phyloP scores from a whole-genome alignment of 2,888 invertebrate species.

The Deilephila porcellus region DNA sequence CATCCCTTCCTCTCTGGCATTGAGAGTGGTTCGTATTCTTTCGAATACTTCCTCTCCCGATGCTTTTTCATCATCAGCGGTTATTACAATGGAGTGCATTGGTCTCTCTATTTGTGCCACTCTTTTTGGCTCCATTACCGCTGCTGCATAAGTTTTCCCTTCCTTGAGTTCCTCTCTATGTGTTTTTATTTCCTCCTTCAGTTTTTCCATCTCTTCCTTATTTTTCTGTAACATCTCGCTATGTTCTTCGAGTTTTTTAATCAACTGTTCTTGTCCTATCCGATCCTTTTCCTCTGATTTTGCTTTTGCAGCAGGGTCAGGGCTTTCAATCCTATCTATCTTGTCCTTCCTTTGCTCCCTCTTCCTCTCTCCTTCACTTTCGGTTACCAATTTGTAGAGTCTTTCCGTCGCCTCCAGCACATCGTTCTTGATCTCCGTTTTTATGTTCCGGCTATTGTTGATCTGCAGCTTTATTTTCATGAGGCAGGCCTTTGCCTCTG shows the following conservation, averaged over 20 bases:
- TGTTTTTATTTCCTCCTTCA: background rate
- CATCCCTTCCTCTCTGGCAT: background rate
- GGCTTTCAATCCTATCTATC: too few relatives aligned
- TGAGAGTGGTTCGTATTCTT: background rate
- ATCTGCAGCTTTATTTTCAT: too few relatives aligned
- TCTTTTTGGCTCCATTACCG: background rate
- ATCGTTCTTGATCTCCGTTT: too few relatives aligned
- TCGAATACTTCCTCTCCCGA: background rate
- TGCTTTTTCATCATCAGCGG: background rate
- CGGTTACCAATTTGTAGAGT: too few relatives aligned
- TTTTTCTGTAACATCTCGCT: background rate
- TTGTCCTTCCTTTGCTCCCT: background rate
- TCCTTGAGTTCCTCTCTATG: background rate
- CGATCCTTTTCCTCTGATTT: too few relatives aligned
- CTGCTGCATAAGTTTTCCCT: background rate
- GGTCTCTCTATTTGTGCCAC: background rate
- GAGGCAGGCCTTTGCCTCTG: too few relatives aligned
- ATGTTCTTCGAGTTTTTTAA: background rate
- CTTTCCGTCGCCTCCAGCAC: too few relatives aligned
- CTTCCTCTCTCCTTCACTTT: background rate
- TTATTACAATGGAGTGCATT: background rate
- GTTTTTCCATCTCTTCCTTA: slow-evolving; percentile 2
- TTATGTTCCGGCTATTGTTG: too few relatives aligned
- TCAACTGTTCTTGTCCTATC: background rate
- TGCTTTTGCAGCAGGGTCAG: too few relatives aligned